A percentile compares a stretch with the other conserved stretches of the same genome.
Evolutionary conservation across 2,888 invertebrate genomes (phyloP).

Genomic region (Drosophila mimica): DNA sequence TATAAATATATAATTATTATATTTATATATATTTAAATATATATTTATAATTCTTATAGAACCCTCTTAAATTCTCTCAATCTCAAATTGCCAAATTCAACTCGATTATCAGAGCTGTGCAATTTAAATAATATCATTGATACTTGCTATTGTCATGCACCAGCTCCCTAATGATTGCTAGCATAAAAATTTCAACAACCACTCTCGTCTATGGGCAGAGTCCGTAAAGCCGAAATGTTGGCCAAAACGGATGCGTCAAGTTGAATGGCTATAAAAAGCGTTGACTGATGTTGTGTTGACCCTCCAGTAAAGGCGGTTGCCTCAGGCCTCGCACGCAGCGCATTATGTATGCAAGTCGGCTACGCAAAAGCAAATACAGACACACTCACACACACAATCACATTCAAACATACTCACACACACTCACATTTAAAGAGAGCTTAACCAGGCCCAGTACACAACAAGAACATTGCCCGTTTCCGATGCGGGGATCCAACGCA

Average conservation of each 20-base stretch:
- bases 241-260: constrained; percentile 72
- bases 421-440: constrained; percentile 22
- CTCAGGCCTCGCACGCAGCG: constrained; percentile 36
- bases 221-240: constrained; percentile 60
- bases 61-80: neutral
- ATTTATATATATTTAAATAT: neutral
- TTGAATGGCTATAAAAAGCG: constrained; percentile 79
- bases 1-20: neutral
- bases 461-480: constrained; percentile 33
- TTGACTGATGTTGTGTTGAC: constrained; percentile 61
- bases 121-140: constrained; percentile 5
- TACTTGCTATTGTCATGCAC: neutral
- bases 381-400: constrained; percentile 36
- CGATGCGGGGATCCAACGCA: constrained; percentile 31
- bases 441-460: constrained; percentile 20
- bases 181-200: constrained; percentile 18
- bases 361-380: constrained; percentile 69
- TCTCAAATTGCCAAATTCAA: neutral
- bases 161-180: constrained; percentile 1
- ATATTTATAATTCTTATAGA: neutral
- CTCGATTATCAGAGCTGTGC: neutral
- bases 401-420: constrained; percentile 53
- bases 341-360: constrained; percentile 79
- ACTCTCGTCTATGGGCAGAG: constrained; percentile 31
- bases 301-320: constrained; percentile 26